Percentiles rank a stretch among this genome's conserved stretches.
Conservation (phyloP, 2,888 invertebrate genomes). For the Drosophila mimica region DNA sequence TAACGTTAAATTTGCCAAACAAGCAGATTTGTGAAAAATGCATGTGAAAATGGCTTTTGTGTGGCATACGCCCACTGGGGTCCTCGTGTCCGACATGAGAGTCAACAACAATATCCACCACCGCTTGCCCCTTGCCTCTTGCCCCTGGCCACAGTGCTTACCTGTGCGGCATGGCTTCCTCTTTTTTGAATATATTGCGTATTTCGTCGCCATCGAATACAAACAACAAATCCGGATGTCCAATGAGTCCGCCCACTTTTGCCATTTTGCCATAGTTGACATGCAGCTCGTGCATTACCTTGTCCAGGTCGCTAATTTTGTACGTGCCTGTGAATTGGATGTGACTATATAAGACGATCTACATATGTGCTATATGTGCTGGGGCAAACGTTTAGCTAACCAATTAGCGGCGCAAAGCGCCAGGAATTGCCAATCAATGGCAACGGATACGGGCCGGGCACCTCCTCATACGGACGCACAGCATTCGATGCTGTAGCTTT, state of each 20-base stretch:
- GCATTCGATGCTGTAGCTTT: constrained; percentile 20
- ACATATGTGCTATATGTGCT: neutral
- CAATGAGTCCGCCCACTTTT: constrained; percentile 90
- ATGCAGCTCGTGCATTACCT: constrained; percentile 86
- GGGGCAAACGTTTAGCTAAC: constrained; percentile 83
- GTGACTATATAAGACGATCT: neutral
- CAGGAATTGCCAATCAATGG: constrained; percentile 92
- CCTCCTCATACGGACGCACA: constrained; percentile 87
- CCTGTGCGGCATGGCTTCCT: constrained; percentile 89
- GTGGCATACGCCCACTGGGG: neutral
- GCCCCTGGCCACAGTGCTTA: constrained; percentile 48
- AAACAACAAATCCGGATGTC: constrained; percentile 91
- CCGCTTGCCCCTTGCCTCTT: neutral
- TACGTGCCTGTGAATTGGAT: constrained; percentile 85
- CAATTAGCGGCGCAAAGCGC: constrained; percentile 90
- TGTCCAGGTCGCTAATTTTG: constrained; percentile 87
- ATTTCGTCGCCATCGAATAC: constrained; percentile 91
- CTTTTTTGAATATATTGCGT: constrained; percentile 89
- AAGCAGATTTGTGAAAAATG: constrained; percentile 10
- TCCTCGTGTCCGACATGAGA: constrained; percentile 3
- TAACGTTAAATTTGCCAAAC: neutral
- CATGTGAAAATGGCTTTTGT: constrained; percentile 5
- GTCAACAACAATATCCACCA: neutral
- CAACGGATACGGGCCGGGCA: constrained; percentile 91
- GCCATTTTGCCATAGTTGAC: constrained; percentile 87